Evolutionary conservation across 2,888 invertebrate genomes (phyloP).

Genomic region (Acanthoscelides obtectus): DNA sequence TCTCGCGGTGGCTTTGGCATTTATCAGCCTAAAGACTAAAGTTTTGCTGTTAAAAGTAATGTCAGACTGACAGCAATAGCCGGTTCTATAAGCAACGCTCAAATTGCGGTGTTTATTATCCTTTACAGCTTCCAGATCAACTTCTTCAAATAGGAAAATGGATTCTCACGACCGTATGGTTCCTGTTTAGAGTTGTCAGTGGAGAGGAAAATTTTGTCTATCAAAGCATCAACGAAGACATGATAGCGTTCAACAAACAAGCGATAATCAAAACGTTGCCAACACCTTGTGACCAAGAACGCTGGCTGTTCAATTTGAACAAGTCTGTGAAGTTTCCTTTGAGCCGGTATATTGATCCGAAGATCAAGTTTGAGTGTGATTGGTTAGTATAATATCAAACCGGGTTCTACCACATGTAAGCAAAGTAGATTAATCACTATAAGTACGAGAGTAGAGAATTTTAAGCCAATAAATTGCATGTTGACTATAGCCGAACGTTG

Average conservation of each 20-base stretch:
- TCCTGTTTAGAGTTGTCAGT: background rate
- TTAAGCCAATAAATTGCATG: no score
- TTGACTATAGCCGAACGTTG: no score
- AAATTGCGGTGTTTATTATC: no score
- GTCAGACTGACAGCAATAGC: no score
- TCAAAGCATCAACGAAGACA: constrained; percentile 31
- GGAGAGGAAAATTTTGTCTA: constrained; percentile 10
- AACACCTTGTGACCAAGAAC: constrained; percentile 78
- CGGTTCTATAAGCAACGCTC: no score
- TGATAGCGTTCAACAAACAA: constrained; percentile 57
- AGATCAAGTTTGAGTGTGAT: constrained; percentile 48
- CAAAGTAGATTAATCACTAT: no score
- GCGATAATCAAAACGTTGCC: constrained; percentile 74
- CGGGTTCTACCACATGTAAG: no score
- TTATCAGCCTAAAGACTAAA: no score
- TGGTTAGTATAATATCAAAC: constrained; percentile 53
- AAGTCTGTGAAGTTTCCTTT: constrained; percentile 21
- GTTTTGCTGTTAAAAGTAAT: no score
- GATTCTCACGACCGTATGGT: background rate
- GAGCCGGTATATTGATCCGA: constrained; percentile 24
- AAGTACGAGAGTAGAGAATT: no score
- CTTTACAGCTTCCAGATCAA: background rate
- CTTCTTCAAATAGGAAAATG: background rate
- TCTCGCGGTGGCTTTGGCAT: no score
- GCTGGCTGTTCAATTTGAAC: constrained; percentile 41